Conservation (phyloP, 2,113 vertebrate genomes). For the Piliocolobus tephrosceles region DNA sequence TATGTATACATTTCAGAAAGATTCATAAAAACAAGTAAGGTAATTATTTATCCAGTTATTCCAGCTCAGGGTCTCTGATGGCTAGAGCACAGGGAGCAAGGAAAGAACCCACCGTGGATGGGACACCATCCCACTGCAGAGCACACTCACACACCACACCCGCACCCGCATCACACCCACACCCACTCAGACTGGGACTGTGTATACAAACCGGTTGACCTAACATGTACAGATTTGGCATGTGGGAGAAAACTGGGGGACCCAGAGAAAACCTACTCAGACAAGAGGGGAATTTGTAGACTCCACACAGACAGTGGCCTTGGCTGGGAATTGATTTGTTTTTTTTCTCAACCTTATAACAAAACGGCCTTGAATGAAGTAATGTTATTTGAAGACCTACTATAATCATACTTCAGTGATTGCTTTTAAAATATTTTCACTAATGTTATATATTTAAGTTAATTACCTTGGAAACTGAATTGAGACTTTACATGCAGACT, state of each 20-base stretch:
- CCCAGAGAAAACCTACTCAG: not conserved
- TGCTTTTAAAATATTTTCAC: slow-evolving; percentile 5
- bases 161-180: not conserved
- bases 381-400: not conserved
- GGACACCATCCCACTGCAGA: not conserved
- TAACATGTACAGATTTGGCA: not conserved
- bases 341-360: not conserved
- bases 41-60: not conserved
- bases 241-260: not conserved
- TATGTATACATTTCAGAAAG: not conserved
- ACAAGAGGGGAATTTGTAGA: not conserved
- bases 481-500: not conserved
- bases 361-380: not conserved
- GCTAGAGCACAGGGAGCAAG: not conserved
- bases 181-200: not conserved
- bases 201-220: not conserved
- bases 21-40: not conserved
- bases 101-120: too few relatives aligned
- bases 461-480: not conserved
- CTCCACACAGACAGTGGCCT: not conserved
- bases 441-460: not conserved
- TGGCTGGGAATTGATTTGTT: not conserved
- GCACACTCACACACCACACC: not conserved
- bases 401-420: not conserved
- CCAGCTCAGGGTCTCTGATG: not conserved